Evolutionary conservation across 2,113 vertebrate species (phyloP).

Genomic region (Oreochromis spilurus): DNA sequence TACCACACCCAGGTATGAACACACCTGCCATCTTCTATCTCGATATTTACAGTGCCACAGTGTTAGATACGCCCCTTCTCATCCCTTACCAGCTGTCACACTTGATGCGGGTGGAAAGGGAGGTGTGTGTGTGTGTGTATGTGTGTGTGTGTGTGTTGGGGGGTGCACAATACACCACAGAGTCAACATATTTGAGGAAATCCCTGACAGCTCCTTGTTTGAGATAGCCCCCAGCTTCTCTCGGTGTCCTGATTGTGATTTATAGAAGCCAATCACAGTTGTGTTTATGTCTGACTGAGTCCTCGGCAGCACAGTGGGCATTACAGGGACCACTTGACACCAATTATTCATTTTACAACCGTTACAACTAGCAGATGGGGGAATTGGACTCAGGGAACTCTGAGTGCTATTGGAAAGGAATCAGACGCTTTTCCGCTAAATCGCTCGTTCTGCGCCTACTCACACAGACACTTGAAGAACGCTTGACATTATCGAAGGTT

Average conservation of each 20-base stretch:
- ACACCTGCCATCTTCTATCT: constrained; percentile 68
- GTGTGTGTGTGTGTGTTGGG: too few species aligned
- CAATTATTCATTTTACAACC: constrained; percentile 46
- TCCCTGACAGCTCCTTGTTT: not conserved
- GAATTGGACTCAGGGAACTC: constrained; percentile 19
- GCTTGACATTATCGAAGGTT: constrained; percentile 32
- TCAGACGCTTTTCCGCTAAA: constrained; percentile 34
- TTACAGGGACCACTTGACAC: constrained; percentile 24
- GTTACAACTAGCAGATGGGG: constrained; percentile 36
- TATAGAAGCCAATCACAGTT: not conserved
- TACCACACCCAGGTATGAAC: constrained; percentile 64
- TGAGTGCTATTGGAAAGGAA: constrained; percentile 34
- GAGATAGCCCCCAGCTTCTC: not conserved
- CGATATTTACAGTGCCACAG: constrained; percentile 6
- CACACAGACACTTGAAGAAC: not conserved
- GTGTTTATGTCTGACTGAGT: constrained; percentile 9
- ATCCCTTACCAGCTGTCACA: not conserved
- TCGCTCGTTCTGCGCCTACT: not conserved
- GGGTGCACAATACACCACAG: not conserved
- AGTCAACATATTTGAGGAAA: not conserved
- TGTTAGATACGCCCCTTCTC: not conserved
- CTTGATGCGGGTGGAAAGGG: not conserved
- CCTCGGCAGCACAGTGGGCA: not conserved
- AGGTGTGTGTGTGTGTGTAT: not conserved
- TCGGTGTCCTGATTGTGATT: not conserved